Conservation (phyloP, 2,888 invertebrate species). For the Drosophila peninsularis region DNA sequence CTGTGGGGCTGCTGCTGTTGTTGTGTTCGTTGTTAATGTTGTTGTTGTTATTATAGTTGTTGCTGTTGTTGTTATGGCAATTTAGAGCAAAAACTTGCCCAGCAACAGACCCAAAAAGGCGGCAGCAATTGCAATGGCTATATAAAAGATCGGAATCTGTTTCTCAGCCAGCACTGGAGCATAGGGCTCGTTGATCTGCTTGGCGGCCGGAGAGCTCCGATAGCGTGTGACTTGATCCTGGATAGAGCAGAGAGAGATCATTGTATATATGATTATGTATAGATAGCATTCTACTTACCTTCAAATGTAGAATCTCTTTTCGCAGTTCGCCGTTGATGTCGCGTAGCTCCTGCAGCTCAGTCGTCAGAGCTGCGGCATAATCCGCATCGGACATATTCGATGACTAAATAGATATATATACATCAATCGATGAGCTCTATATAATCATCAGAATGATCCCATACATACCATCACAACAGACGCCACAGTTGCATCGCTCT, state of each 20-base stretch:
- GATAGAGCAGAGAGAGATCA: background rate
- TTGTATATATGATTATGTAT: background rate
- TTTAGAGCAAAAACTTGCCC: slow-evolving; percentile 93
- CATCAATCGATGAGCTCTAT: background rate
- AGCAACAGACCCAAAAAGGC: slow-evolving; percentile 90
- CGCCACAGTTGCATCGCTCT: slow-evolving; percentile 50
- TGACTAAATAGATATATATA: slow-evolving; percentile 64
- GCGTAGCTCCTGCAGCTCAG: slow-evolving; percentile 91
- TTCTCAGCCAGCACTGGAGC: slow-evolving; percentile 87
- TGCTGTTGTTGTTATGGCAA: slow-evolving; percentile 79
- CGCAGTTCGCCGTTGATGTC: slow-evolving; percentile 92
- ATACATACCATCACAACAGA: slow-evolving; percentile 33
- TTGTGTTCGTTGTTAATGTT: slow-evolving; percentile 28
- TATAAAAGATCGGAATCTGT: slow-evolving; percentile 87
- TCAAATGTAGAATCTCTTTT: slow-evolving; percentile 94
- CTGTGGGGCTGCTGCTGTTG: slow-evolving; percentile 12
- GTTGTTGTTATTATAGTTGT: slow-evolving; percentile 24
- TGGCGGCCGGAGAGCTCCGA: slow-evolving; percentile 85
- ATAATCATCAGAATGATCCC: background rate
- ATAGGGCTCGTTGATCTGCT: slow-evolving; percentile 85
- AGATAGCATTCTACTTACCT: slow-evolving; percentile 86
- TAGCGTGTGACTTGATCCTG: slow-evolving; percentile 89
- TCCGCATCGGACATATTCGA: slow-evolving; percentile 74
- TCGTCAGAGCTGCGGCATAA: slow-evolving; percentile 88
- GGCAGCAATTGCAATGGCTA: slow-evolving; percentile 88